phyloP scores from a whole-genome alignment of 2,113 vertebrate species.

The Myanophis thanlyinensis region DNA sequence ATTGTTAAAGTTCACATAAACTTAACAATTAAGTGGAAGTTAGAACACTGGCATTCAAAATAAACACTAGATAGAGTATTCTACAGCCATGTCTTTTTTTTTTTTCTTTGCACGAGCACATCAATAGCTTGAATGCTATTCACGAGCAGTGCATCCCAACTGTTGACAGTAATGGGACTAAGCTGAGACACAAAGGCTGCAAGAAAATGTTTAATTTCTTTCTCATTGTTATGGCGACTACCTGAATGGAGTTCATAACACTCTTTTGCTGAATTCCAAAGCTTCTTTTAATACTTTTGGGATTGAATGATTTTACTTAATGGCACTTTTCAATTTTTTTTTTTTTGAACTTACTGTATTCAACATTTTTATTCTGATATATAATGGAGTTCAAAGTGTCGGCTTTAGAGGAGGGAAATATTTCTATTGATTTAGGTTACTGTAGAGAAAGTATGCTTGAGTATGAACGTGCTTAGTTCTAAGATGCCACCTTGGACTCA shows the following conservation, averaged over 20 bases:
- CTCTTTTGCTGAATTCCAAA: constrained; percentile 3
- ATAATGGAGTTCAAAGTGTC: background rate
- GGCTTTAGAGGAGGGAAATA: constrained; percentile 2
- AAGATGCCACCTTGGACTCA: background rate
- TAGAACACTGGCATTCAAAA: background rate
- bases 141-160: constrained; percentile 8
- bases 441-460: background rate
- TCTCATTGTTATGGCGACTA: constrained; percentile 11
- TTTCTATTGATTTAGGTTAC: background rate
- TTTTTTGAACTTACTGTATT: background rate
- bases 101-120: background rate
- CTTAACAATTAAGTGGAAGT: background rate
- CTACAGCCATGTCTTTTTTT: background rate
- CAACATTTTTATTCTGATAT: background rate
- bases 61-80: background rate
- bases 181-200: constrained; percentile 4
- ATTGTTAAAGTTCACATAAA: background rate
- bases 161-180: constrained; percentile 17
- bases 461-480: background rate
- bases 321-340: background rate
- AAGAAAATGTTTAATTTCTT: constrained; percentile 28
- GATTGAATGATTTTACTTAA: constrained; percentile 14
- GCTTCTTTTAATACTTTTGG: constrained; percentile 21
- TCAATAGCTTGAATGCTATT: background rate
- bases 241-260: constrained; percentile 12